These are phyloP conservation scores for Cuniculus paca DNA, from an alignment of 2,797 vertebrate genomes.

Conservation along the genomic window DNA sequence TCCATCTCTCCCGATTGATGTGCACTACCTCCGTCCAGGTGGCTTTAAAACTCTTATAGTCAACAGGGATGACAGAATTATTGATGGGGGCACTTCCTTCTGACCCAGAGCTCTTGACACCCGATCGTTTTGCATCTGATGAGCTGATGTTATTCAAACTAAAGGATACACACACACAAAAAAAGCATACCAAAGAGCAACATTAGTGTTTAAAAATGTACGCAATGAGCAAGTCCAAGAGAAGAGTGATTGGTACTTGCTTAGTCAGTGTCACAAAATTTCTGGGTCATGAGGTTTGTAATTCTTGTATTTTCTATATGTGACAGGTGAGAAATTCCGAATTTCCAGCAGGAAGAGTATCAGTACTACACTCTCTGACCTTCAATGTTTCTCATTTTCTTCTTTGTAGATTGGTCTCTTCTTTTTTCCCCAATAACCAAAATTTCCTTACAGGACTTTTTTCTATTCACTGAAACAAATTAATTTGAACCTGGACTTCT, in stretches of 20 bases:
- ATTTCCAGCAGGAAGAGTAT: not conserved
- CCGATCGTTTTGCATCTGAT: slow-evolving; percentile 92
- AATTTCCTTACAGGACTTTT: not conserved
- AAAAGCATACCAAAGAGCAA: slow-evolving; percentile 60
- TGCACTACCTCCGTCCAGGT: slow-evolving; percentile 95
- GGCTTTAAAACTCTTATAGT: slow-evolving; percentile 93
- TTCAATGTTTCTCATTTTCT: not conserved
- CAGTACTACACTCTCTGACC: not conserved
- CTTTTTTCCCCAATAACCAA: not conserved
- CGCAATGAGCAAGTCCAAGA: not conserved
- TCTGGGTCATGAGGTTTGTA: not conserved
- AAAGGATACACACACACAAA: slow-evolving; percentile 31
- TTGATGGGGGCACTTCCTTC: slow-evolving; percentile 93
- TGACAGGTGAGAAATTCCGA: not conserved
- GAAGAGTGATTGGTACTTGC: not conserved
- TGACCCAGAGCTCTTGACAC: slow-evolving; percentile 92
- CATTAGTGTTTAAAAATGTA: not conserved
- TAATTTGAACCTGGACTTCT: not conserved
- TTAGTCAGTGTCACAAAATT: not conserved
- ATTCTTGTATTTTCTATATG: not conserved
- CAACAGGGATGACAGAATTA: slow-evolving; percentile 92
- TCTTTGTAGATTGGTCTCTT: not conserved
- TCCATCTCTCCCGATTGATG: slow-evolving; percentile 95
- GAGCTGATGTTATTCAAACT: slow-evolving; percentile 94
- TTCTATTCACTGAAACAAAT: not conserved